A percentile compares a stretch with the other conserved stretches of the same genome.
Evolutionary conservation across 2,888 invertebrate genomes (phyloP).

Genomic region (Drosophila merina): DNA sequence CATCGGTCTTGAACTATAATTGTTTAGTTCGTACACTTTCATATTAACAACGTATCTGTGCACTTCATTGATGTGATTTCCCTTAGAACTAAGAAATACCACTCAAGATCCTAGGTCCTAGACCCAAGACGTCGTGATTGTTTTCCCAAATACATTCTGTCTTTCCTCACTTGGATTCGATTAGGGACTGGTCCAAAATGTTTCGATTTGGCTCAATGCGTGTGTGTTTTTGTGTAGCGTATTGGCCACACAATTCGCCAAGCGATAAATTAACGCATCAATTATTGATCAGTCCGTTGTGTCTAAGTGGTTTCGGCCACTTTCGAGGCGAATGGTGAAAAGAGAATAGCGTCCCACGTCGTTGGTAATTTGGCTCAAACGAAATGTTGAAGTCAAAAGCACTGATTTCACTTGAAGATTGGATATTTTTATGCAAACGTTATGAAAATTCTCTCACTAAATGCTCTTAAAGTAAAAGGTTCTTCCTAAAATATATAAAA

Average conservation of each 20-base stretch:
- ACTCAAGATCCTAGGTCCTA: constrained; percentile 2
- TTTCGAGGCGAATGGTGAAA: constrained; percentile 14
- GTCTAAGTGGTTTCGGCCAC: constrained; percentile 8
- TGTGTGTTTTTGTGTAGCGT: constrained; percentile 67
- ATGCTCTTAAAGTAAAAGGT: neutral
- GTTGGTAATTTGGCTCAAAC: constrained; percentile 10
- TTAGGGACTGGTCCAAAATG: constrained; percentile 25
- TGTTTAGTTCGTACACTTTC: too few species aligned
- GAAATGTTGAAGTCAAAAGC: neutral
- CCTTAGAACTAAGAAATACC: constrained; percentile 49
- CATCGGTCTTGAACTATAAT: neutral
- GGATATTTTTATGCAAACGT: neutral
- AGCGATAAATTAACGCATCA: constrained; percentile 78
- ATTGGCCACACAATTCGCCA: constrained; percentile 80
- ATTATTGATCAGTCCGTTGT: constrained; percentile 63
- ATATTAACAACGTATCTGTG: neutral
- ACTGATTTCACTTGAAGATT: constrained; percentile 6
- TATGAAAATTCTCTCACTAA: neutral
- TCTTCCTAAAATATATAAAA: neutral
- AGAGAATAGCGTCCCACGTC: constrained; percentile 13
- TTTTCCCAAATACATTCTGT: constrained; percentile 53
- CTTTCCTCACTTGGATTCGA: constrained; percentile 62
- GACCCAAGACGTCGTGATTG: constrained; percentile 51
- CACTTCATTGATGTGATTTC: constrained; percentile 65
- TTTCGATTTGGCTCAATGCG: constrained; percentile 49